Evolutionary conservation across 92 coral and sea anemone genomes (phyloP), one percentile per base, ranked within the genome.

Genomic region (Paramuricea clavata): DNA sequence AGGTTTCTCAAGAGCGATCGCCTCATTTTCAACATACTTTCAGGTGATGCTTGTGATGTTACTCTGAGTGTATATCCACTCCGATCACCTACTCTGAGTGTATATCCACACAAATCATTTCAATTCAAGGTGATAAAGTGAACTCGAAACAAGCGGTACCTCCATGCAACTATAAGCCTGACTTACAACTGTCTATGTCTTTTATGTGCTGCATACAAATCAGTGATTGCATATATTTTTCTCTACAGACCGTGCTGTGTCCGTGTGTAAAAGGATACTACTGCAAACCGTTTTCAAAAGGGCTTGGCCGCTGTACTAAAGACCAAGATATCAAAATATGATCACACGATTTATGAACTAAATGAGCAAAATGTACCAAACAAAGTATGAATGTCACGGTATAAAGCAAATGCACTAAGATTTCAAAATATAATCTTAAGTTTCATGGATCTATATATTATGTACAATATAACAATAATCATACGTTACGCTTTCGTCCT

Each of bases 211-310:
- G 42, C 8, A 36, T 36, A 36, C 42, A 36, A 36, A 36, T 36
- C 42, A 36, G 42, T 36, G 42, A 36, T 36, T 36, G 8, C 17
- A 47, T 6, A 9, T 30, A 34, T 70, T 70, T 39, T 2, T 30
- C 41, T 67, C 52, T 39, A 1, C 21, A 70, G 76, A 70, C 28
- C 39, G 27, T 34, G 49, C 27, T 70, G 21, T 70, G 76, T 70
- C 49, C 76, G 49, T 70, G 76, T 70, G 28, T 70, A 12, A 32
- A 70, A n/a, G 76, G 52, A 34, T 70, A 17, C 76, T 34, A 34
- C 15, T 70, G 76, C 76, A 70, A 34, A 26, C 50, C 76, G 6
- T 15, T 26, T 6, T 70, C 76, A 70, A 10, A 2, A 22, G 12
- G 43, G 4, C 76, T 70, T 25, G 76, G 76, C 2, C 49, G 49